These are phyloP conservation scores for Protonemura montana DNA, from an alignment of 2,888 invertebrate genomes.

Conservation along the genomic window DNA sequence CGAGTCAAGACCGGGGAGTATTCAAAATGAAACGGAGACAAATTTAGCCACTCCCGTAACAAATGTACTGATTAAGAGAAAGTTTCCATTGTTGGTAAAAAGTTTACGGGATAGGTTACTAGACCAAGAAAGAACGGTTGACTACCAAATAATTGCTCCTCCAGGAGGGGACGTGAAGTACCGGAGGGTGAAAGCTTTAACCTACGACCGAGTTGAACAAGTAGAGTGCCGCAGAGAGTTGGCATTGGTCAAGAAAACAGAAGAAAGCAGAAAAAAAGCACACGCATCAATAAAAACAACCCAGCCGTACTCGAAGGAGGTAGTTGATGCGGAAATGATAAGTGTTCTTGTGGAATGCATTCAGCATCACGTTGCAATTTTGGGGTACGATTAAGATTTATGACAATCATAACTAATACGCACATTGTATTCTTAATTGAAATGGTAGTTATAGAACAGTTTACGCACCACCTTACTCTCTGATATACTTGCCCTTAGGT, in stretches of 20 bases:
- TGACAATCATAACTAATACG: neutral
- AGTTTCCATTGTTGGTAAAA: neutral
- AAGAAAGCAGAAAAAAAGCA: neutral
- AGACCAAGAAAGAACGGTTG: neutral
- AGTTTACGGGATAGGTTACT: neutral
- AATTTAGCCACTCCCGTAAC: neutral
- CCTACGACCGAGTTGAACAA: neutral
- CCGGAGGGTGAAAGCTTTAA: neutral
- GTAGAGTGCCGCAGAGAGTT: neutral
- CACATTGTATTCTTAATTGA: too few species aligned
- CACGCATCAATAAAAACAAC: neutral
- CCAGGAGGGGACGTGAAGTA: neutral
- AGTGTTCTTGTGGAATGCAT: neutral
- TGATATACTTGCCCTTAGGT: neutral
- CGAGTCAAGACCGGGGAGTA: neutral
- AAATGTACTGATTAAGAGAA: neutral
- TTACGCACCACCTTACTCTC: neutral
- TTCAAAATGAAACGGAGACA: neutral
- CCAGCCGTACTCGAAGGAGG: neutral
- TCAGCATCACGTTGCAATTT: neutral
- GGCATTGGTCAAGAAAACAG: neutral
- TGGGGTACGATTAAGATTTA: neutral
- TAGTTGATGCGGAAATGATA: neutral
- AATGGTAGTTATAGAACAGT: too few species aligned
- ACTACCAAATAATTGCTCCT: neutral